These are phyloP conservation scores for Sycophila sp. DNA, from an alignment of 1,140 invertebrate species.

Conservation along the genomic window DNA sequence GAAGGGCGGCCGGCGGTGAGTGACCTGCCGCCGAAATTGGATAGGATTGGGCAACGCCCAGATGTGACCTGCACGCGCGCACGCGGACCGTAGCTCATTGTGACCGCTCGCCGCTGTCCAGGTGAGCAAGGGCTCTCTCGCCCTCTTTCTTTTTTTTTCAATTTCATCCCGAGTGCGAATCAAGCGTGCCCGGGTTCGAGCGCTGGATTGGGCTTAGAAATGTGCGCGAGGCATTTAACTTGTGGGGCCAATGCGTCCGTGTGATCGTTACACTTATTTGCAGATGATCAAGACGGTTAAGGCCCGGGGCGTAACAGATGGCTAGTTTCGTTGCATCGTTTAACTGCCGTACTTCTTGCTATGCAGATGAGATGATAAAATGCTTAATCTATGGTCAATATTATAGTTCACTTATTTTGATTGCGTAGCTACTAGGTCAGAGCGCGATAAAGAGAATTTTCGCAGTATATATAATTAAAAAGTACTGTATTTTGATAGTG, in stretches of 20 bases:
- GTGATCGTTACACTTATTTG: neutral
- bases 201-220: neutral
- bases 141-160: conserved; percentile 33
- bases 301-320: too few relatives aligned
- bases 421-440: too few relatives aligned
- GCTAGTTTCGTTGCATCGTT: too few relatives aligned
- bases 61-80: conserved; percentile 39
- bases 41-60: conserved; percentile 58
- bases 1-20: conserved; percentile 38
- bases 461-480: too few relatives aligned
- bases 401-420: too few relatives aligned
- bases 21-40: conserved; percentile 54
- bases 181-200: neutral
- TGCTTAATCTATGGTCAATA: too few relatives aligned
- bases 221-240: too few relatives aligned
- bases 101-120: neutral
- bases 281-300: neutral
- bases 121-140: neutral
- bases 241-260: neutral
- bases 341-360: too few relatives aligned
- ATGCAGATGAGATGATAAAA: too few relatives aligned
- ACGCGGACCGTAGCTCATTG: too few relatives aligned
- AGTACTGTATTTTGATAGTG: too few relatives aligned
- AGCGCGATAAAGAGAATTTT: too few relatives aligned
- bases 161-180: conserved; percentile 44